These are phyloP conservation scores for Drosophila prosaltans DNA, from an alignment of 1,140 invertebrate species.

Conservation along the genomic window DNA sequence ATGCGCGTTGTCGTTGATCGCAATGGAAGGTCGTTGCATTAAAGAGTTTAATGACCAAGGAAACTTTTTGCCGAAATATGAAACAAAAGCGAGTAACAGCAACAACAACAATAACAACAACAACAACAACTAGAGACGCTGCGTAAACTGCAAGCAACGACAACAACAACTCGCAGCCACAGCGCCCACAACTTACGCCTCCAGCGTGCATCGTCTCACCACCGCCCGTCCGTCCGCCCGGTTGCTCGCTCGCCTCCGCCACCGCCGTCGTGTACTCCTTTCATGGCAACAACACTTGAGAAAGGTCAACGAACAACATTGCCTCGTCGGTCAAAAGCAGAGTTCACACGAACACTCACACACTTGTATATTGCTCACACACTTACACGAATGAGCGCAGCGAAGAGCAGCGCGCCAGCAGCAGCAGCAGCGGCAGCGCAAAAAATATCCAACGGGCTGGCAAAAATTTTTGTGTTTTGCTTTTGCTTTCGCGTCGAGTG, in stretches of 20 bases:
- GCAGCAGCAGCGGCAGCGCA: slow-evolving; percentile 46
- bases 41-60: slow-evolving; percentile 81
- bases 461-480: slow-evolving; percentile 69
- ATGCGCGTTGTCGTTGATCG: slow-evolving; percentile 70
- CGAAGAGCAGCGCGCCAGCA: slow-evolving; percentile 30
- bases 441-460: slow-evolving; percentile 42
- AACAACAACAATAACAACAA: slow-evolving; percentile 26
- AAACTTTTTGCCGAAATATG: slow-evolving; percentile 80
- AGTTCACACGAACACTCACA: slow-evolving; percentile 69
- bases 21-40: slow-evolving; percentile 78
- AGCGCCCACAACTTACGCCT: slow-evolving; percentile 56
- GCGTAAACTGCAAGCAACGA: slow-evolving; percentile 52
- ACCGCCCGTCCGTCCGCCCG: background rate
- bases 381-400: slow-evolving; percentile 8
- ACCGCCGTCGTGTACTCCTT: slow-evolving; percentile 56
- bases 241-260: background rate
- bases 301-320: slow-evolving; percentile 80
- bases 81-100: slow-evolving; percentile 63
- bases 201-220: slow-evolving; percentile 15
- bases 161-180: slow-evolving; percentile 53
- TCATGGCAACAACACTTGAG: slow-evolving; percentile 77
- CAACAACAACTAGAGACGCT: slow-evolving; percentile 56
- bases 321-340: slow-evolving; percentile 80
- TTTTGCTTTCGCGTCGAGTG: slow-evolving; percentile 75
- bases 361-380: slow-evolving; percentile 20